Conservation (phyloP, 2,797 vertebrate species). For the Euthynnus affinis region DNA sequence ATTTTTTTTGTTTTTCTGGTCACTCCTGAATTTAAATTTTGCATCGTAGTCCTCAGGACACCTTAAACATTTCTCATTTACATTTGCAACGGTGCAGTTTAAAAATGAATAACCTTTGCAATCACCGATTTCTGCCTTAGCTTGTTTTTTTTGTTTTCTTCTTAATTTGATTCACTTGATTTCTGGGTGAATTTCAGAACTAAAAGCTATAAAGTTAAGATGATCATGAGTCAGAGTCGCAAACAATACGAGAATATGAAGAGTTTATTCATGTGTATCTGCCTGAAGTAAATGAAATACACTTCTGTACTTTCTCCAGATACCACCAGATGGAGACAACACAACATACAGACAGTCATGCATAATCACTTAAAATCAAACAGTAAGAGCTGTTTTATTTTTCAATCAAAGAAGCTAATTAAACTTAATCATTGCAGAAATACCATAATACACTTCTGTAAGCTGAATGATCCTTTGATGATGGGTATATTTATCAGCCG, state of each 20-base stretch:
- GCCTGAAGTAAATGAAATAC: not conserved
- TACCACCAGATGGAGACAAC: conserved; percentile 81
- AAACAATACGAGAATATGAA: not conserved
- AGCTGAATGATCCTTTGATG: conserved; percentile 32
- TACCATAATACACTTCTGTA: conserved; percentile 16
- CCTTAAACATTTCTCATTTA: conserved; percentile 8
- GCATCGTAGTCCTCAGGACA: not conserved
- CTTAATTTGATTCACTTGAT: not conserved
- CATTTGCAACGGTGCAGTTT: conserved; percentile 1
- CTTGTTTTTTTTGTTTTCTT: not conserved
- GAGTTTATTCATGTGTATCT: not conserved
- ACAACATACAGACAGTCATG: conserved; percentile 18
- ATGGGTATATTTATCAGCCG: conserved; percentile 41
- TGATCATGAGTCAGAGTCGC: not conserved
- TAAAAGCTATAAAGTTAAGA: not conserved
- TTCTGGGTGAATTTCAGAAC: not conserved
- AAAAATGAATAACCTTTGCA: not conserved
- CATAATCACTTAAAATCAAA: conserved; percentile 14
- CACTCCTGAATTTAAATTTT: conserved; percentile 1
- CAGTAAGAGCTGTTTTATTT: conserved; percentile 12
- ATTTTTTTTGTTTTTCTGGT: not conserved
- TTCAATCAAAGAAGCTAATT: conserved; percentile 24
- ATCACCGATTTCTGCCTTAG: not conserved
- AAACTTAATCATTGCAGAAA: conserved; percentile 28
- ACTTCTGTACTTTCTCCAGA: not conserved